Percentiles rank a stretch among this genome's conserved stretches.
These are phyloP conservation scores for Paedocypris sp. DNA, from an alignment of 2,113 vertebrate species.

Conservation along the genomic window DNA sequence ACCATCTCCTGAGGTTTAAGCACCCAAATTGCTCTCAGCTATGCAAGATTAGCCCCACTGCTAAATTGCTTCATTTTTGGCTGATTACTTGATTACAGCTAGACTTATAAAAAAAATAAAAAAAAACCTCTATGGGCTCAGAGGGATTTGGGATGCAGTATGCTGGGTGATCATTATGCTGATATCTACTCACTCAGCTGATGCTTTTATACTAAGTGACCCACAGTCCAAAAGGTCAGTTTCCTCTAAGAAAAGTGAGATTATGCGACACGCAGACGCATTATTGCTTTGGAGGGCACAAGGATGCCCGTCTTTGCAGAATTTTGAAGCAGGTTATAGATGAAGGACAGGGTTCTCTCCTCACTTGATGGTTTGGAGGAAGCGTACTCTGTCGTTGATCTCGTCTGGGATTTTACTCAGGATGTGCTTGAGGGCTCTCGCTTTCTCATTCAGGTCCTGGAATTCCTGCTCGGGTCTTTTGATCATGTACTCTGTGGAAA, in stretches of 20 bases:
- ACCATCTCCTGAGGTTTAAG: slow-evolving; percentile 2
- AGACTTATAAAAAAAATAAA: not conserved
- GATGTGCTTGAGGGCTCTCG: slow-evolving; percentile 94
- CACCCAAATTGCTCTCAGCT: not conserved
- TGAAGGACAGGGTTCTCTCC: not conserved
- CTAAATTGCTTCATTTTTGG: not conserved
- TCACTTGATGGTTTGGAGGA: slow-evolving; percentile 33
- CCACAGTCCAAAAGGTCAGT: not conserved
- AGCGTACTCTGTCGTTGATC: slow-evolving; percentile 93
- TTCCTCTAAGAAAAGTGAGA: too few species aligned
- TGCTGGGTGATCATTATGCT: not conserved
- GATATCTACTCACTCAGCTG: not conserved
- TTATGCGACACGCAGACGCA: too few species aligned
- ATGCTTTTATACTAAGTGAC: not conserved
- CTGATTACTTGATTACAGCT: not conserved
- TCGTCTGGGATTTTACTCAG: slow-evolving; percentile 98
- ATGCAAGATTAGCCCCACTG: not conserved
- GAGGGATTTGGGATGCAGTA: not conserved
- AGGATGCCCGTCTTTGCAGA: not conserved
- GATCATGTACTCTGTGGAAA: slow-evolving; percentile 84
- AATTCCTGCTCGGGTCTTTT: slow-evolving; percentile 93
- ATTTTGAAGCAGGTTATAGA: not conserved
- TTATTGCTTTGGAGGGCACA: not conserved
- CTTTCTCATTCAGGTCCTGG: slow-evolving; percentile 93
- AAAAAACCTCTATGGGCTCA: not conserved